Conservation (phyloP, 2,113 vertebrate genomes). For the Pseudois nayaur region DNA sequence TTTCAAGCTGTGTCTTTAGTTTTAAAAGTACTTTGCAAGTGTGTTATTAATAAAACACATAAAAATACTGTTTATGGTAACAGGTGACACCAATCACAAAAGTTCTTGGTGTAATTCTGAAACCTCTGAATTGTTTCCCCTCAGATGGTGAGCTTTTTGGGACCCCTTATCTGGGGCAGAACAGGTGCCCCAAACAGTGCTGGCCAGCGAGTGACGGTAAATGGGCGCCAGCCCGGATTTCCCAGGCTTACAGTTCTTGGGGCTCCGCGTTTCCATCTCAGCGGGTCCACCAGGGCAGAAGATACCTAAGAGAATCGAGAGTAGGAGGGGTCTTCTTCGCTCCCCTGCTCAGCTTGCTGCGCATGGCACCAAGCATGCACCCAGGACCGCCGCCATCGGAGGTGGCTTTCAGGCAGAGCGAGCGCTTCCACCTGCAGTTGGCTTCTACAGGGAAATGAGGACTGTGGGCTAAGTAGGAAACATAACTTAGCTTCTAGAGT, state of each 20-base stretch:
- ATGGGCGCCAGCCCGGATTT: background rate
- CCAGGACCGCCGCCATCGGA: background rate
- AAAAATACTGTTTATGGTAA: background rate
- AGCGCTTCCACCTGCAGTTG: background rate
- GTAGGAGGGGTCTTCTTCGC: background rate
- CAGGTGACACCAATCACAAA: background rate
- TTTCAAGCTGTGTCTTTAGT: background rate
- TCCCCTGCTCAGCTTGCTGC: background rate
- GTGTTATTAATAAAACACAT: background rate
- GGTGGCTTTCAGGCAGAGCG: background rate
- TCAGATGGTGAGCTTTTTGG: background rate
- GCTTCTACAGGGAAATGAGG: background rate
- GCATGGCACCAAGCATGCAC: background rate
- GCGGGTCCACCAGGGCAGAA: background rate
- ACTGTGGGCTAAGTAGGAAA: background rate
- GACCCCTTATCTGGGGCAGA: background rate
- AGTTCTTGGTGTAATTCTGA: background rate
- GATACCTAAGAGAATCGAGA: background rate
- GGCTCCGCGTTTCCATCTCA: too few species aligned
- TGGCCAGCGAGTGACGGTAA: background rate
- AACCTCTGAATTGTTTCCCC: background rate
- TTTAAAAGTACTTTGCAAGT: background rate
- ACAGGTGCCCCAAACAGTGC: background rate
- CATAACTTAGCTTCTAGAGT: background rate
- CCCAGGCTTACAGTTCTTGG: background rate